Evolutionary conservation across 2,113 vertebrate genomes (phyloP), one percentile per base, ranked within the genome.

Genomic region (Pogonocichla stellata): DNA sequence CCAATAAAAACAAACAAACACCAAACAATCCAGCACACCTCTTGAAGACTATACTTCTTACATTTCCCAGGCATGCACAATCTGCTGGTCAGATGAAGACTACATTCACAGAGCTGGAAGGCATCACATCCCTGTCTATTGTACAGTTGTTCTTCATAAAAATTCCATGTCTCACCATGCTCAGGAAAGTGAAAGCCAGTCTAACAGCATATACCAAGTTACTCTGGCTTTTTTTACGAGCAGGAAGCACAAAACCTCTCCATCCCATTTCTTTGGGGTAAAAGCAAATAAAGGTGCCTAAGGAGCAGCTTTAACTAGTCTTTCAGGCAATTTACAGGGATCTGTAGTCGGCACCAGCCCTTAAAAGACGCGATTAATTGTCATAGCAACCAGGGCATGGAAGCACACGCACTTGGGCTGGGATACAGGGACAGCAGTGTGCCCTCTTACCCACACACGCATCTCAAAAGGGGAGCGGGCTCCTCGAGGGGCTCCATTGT

Each of bases 381-480:
- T 97, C 95, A 97, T 97, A 66, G 94, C 87, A 98, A 98, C 97
- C 62, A 86, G 74, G 75, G 77, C 67, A 97, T 86, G 26, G 71
- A 66, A 93, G 45, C 69, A 87, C 57, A 92, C 12, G 28, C 80
- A 66, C 93, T 96, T 20, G 84, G 92, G 94, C 90, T 90, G 80
- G 93, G 94, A 95, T 47, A 85, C 36, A 93, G 53, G 92, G 93
- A 85, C 20, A 45, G 64, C 75, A 90, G 79, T 42, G 61, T 75
- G 80, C 58, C 88, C 82, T 95, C 86, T 95, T 93, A 93, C 77
- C 36, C 84, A 80, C 92, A 94, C 83, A 86, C 9, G 10, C 62
- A 92, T 64, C 86, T 91, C 93, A 77, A 91, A 93, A 81, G 93
- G 74, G 80, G 60, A 72, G 71, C 45, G 7, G 90, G 74, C 78